A percentile compares a stretch with the other conserved stretches of the same genome.
phyloP scores from a whole-genome alignment of 2,888 invertebrate genomes.

The Cantharis rufa region DNA sequence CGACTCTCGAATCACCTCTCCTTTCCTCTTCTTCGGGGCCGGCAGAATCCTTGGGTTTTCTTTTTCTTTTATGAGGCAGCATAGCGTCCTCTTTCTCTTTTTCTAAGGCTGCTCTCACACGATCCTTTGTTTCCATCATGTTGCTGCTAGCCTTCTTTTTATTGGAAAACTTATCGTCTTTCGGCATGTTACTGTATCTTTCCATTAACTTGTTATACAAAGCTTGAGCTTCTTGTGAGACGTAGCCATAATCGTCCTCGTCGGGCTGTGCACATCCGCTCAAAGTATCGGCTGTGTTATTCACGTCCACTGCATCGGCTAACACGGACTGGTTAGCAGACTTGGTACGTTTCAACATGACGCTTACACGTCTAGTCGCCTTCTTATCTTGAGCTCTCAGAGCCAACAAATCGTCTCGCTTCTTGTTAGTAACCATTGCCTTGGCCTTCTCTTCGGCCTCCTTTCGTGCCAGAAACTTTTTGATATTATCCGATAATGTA shows the following conservation, averaged over 20 bases:
- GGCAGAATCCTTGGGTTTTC: constrained; percentile 50
- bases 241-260: constrained; percentile 90
- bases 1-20: constrained; percentile 40
- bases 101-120: constrained; percentile 76
- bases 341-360: constrained; percentile 79
- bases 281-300: constrained; percentile 75
- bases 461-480: constrained; percentile 80
- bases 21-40: constrained; percentile 33
- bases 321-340: constrained; percentile 87
- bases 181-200: constrained; percentile 75
- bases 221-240: constrained; percentile 80
- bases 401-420: constrained; percentile 67
- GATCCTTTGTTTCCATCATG: constrained; percentile 67
- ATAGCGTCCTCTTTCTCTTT: constrained; percentile 74
- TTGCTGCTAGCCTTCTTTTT: constrained; percentile 59
- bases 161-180: constrained; percentile 71
- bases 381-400: constrained; percentile 60
- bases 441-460: constrained; percentile 78
- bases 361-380: constrained; percentile 52
- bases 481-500: constrained; percentile 75
- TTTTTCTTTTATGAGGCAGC: constrained; percentile 67
- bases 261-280: constrained; percentile 80
- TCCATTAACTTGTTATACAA: constrained; percentile 84
- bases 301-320: constrained; percentile 77
- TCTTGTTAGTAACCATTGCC: constrained; percentile 64